A percentile compares a stretch with the other conserved stretches of the same genome.
Evolutionary conservation across 2,888 invertebrate species (phyloP).

Genomic region (Brenthis daphne): DNA sequence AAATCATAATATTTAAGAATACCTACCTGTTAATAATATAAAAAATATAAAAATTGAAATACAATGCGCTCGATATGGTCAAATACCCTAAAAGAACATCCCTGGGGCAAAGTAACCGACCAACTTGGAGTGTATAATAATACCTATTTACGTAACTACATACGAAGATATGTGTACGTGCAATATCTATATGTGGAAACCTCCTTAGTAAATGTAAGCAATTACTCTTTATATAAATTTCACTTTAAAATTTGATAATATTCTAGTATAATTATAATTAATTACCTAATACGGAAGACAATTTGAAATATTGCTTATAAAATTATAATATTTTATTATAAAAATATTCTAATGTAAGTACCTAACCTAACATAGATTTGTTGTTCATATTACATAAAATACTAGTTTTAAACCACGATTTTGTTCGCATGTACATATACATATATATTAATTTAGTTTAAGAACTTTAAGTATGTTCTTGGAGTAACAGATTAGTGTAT

Average conservation of each 20-base stretch:
- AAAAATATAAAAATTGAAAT: conserved; percentile 9
- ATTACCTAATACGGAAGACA: neutral
- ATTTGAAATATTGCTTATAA: too few relatives aligned
- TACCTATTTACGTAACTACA: conserved; percentile 52
- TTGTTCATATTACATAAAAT: too few relatives aligned
- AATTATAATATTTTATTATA: too few relatives aligned
- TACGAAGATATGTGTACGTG: conserved; percentile 12
- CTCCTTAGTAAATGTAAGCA: conserved; percentile 4
- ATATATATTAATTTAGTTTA: neutral
- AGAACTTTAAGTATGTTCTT: neutral
- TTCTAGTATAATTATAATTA: neutral
- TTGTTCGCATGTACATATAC: too few relatives aligned
- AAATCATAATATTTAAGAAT: too few relatives aligned
- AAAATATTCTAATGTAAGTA: too few relatives aligned
- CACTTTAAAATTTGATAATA: neutral
- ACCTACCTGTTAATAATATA: neutral
- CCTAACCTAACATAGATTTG: too few relatives aligned
- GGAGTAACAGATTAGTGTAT: neutral
- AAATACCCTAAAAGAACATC: conserved; percentile 49
- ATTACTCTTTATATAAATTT: neutral
- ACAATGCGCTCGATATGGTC: conserved; percentile 40
- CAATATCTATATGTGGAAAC: conserved; percentile 3
- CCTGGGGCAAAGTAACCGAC: conserved; percentile 50
- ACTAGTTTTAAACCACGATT: too few relatives aligned
- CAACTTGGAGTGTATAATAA: conserved; percentile 55